Evolutionary conservation across 2,113 vertebrate genomes (phyloP).

Genomic region (Pterophyllum scalare): DNA sequence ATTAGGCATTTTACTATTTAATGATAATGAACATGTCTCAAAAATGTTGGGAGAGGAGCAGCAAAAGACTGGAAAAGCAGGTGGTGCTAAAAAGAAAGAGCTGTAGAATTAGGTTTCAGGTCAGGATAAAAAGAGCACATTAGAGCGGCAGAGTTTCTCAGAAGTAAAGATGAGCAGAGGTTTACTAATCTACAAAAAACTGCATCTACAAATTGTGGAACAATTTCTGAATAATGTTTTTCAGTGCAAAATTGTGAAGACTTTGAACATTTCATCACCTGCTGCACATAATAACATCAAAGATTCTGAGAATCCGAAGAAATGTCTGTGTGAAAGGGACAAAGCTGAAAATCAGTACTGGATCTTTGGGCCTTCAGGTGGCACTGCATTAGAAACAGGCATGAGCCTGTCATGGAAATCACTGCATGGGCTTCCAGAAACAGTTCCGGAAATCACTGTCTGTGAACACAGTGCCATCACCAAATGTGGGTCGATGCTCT

Average conservation of each 20-base stretch:
- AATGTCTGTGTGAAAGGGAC: too few relatives aligned
- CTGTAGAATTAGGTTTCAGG: neutral
- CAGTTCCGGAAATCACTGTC: too few relatives aligned
- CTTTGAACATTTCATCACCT: neutral
- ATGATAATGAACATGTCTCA: neutral
- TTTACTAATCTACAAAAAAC: neutral
- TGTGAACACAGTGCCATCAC: neutral
- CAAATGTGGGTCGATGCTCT: neutral
- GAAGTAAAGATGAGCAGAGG: neutral
- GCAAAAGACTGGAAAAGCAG: neutral
- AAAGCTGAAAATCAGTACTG: too few relatives aligned
- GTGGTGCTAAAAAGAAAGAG: neutral
- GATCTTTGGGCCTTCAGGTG: too few relatives aligned
- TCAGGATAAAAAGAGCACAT: neutral
- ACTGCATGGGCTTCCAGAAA: too few relatives aligned
- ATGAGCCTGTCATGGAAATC: too few relatives aligned
- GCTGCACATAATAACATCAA: too few relatives aligned
- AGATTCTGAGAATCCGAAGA: too few relatives aligned
- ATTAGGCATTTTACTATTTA: neutral
- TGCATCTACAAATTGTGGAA: neutral
- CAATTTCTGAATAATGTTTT: neutral
- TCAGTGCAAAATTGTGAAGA: neutral
- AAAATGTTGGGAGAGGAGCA: neutral
- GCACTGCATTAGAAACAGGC: too few relatives aligned
- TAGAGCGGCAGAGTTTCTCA: neutral